phyloP scores from a whole-genome alignment of 2,797 vertebrate genomes.

The Pyrocephalus nanus region DNA sequence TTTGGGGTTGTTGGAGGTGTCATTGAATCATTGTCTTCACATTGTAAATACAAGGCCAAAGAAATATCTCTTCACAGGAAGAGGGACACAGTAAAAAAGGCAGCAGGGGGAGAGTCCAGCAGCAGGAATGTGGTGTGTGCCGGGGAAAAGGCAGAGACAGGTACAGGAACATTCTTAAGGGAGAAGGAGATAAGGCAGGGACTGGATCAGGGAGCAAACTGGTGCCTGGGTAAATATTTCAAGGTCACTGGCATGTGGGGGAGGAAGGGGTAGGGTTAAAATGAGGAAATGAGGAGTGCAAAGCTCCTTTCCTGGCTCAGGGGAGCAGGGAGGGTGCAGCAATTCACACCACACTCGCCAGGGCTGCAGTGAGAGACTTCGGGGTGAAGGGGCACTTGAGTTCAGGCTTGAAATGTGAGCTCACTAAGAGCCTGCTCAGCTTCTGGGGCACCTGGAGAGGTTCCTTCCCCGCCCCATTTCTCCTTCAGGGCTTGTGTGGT shows the following conservation, averaged over 20 bases:
- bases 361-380: neutral
- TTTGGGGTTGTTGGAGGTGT: neutral
- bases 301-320: neutral
- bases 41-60: neutral
- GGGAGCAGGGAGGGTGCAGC: neutral
- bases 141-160: neutral
- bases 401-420: neutral
- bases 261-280: neutral
- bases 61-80: neutral
- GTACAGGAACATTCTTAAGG: neutral
- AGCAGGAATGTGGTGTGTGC: neutral
- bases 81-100: neutral
- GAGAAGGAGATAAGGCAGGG: neutral
- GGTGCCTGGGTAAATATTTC: neutral
- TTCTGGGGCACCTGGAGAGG: neutral
- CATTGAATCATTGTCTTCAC: rapidly evolving
- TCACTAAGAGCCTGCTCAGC: neutral
- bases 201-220: neutral
- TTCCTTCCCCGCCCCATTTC: neutral
- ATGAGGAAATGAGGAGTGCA: neutral
- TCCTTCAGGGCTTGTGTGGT: neutral
- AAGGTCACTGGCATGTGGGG: neutral
- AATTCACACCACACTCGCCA: neutral
- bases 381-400: neutral
- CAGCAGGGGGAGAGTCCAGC: neutral